These are phyloP conservation scores for Eurystomus gularis DNA, from an alignment of 2,113 vertebrate genomes.

Conservation along the genomic window DNA sequence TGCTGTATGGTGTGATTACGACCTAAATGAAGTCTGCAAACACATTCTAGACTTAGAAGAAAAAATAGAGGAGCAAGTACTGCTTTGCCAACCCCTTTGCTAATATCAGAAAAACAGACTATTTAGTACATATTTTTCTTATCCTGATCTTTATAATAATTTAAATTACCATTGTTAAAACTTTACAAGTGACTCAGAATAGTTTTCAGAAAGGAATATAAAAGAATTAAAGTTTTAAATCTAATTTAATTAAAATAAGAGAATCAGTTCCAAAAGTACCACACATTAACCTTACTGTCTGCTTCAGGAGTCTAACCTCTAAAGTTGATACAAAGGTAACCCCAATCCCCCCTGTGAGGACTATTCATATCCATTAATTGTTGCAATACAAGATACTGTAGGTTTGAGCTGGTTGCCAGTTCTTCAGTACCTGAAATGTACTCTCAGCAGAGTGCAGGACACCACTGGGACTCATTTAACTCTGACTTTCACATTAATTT, in stretches of 20 bases:
- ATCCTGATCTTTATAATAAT: conserved; percentile 29
- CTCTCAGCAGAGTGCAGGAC: conserved; percentile 77
- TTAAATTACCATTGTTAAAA: conserved; percentile 26
- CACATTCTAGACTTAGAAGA: background rate
- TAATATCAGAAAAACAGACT: background rate
- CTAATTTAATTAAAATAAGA: conserved; percentile 53
- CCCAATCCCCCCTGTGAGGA: conserved; percentile 64
- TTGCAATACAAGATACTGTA: conserved; percentile 72
- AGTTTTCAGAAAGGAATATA: conserved; percentile 47
- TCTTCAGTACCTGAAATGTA: conserved; percentile 71
- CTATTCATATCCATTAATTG: conserved; percentile 79
- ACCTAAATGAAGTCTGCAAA: background rate
- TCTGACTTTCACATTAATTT: conserved; percentile 85
- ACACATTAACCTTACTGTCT: conserved; percentile 69
- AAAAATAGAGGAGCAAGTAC: background rate
- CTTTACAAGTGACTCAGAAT: conserved; percentile 27
- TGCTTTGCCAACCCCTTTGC: background rate
- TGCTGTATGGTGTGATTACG: background rate
- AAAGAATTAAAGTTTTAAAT: conserved; percentile 53
- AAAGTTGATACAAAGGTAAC: conserved; percentile 76
- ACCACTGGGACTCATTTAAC: conserved; percentile 80
- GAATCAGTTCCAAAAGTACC: conserved; percentile 58
- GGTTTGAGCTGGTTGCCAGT: conserved; percentile 71
- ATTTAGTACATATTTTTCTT: conserved; percentile 17
- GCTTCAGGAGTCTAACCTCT: conserved; percentile 75